Evolutionary conservation across 2,888 invertebrate species (phyloP).

Genomic region (Tryphoninae sp.): DNA sequence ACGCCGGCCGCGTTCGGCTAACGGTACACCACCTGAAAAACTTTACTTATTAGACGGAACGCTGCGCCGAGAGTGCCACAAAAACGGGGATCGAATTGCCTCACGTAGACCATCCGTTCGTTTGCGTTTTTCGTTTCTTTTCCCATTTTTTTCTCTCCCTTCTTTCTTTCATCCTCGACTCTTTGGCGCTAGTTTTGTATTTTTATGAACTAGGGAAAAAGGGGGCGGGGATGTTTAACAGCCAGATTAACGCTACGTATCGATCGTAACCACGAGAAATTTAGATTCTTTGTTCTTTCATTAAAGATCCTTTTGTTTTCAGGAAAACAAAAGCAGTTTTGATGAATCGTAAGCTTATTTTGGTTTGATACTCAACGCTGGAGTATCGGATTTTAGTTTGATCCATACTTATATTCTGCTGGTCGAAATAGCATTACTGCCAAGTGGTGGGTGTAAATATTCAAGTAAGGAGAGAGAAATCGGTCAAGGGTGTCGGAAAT

Average conservation of each 20-base stretch:
- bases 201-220: slow-evolving; percentile 19
- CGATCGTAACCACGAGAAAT: neutral
- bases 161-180: slow-evolving; percentile 24
- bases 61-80: slow-evolving; percentile 66
- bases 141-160: slow-evolving; percentile 32
- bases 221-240: slow-evolving; percentile 10
- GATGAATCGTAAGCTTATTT: no score
- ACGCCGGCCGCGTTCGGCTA: slow-evolving; percentile 63
- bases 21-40: slow-evolving; percentile 67
- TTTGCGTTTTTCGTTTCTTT: slow-evolving; percentile 49
- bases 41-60: slow-evolving; percentile 72
- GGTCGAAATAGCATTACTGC: neutral
- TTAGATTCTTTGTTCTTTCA: neutral
- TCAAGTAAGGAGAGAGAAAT: neutral
- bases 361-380: no score
- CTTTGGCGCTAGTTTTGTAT: slow-evolving; percentile 9
- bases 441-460: neutral
- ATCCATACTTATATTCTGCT: neutral
- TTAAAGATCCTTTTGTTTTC: neutral
- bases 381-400: neutral
- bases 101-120: slow-evolving; percentile 66
- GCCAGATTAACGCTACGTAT: neutral
- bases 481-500: slow-evolving; percentile 70
- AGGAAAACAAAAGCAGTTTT: neutral
- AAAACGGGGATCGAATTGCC: slow-evolving; percentile 72